A percentile compares a stretch with the other conserved stretches of the same genome.
Evolutionary conservation across 2,113 vertebrate species (phyloP).

Genomic region (Caretta caretta): DNA sequence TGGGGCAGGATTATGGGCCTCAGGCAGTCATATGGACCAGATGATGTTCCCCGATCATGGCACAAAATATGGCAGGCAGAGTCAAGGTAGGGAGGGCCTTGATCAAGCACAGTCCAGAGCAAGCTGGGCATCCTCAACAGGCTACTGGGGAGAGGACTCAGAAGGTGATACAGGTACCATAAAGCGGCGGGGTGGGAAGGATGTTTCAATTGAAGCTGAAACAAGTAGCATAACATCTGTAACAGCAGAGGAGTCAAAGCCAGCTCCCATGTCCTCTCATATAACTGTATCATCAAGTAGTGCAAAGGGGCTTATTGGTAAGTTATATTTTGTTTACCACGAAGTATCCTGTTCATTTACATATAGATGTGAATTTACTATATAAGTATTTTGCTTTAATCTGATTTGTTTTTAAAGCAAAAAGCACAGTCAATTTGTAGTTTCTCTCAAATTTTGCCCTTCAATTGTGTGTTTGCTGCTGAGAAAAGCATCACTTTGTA

Average conservation of each 20-base stretch:
- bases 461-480: neutral
- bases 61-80: slow-evolving; percentile 83
- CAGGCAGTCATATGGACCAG: slow-evolving; percentile 82
- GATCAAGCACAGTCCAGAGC: slow-evolving; percentile 93
- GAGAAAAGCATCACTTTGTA: neutral
- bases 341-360: neutral
- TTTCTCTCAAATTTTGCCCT: neutral
- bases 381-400: neutral
- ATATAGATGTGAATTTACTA: neutral
- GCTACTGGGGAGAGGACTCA: slow-evolving; percentile 97
- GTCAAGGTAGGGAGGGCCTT: slow-evolving; percentile 82
- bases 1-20: slow-evolving; percentile 82
- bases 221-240: slow-evolving; percentile 89
- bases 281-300: slow-evolving; percentile 82
- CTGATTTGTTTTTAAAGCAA: neutral
- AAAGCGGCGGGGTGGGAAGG: slow-evolving; percentile 96
- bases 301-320: slow-evolving; percentile 89
- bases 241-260: slow-evolving; percentile 90
- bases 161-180: slow-evolving; percentile 98
- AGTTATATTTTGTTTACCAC: slow-evolving; percentile 64
- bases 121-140: slow-evolving; percentile 95
- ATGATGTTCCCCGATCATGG: slow-evolving; percentile 81
- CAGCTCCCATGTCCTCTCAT: slow-evolving; percentile 85
- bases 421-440: neutral
- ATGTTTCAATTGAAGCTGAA: slow-evolving; percentile 90